Evolutionary conservation across 2,888 invertebrate genomes (phyloP).

Genomic region (Diarsia rubi): DNA sequence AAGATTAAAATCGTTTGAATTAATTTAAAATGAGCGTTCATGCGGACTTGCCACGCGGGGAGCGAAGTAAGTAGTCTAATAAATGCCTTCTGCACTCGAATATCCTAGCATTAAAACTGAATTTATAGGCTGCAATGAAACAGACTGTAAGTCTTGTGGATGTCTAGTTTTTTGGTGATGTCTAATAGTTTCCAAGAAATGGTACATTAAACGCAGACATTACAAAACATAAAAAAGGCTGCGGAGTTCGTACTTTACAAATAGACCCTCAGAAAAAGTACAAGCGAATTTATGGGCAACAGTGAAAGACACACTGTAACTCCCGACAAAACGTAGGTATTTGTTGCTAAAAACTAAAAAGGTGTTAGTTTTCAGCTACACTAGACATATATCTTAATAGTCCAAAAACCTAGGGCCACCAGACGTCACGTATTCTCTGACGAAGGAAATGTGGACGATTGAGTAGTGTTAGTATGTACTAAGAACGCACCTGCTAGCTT

Average conservation of each 20-base stretch:
- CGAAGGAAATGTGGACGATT: too few relatives aligned
- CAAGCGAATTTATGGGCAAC: not conserved
- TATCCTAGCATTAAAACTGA: not conserved
- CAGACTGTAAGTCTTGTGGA: not conserved
- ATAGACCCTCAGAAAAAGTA: not conserved
- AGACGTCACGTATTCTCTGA: too few relatives aligned
- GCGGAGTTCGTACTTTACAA: not conserved
- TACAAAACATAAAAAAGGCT: not conserved
- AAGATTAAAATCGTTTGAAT: too few relatives aligned
- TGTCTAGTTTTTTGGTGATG: too few relatives aligned
- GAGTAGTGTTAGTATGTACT: too few relatives aligned
- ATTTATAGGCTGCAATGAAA: conserved; percentile 6
- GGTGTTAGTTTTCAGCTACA: not conserved
- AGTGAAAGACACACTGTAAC: not conserved
- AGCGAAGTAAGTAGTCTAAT: too few relatives aligned
- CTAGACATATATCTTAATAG: too few relatives aligned
- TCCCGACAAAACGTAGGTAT: not conserved
- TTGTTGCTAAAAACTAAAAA: not conserved
- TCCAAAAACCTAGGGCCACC: too few relatives aligned
- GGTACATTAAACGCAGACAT: not conserved
- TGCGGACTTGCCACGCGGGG: too few relatives aligned
- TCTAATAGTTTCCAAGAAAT: conserved; percentile 8
- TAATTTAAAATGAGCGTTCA: too few relatives aligned
- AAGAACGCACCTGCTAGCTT: too few relatives aligned
- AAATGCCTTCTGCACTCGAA: too few relatives aligned